phyloP scores from a whole-genome alignment of 1,140 invertebrate species.

The Ridgeia piscesae region DNA sequence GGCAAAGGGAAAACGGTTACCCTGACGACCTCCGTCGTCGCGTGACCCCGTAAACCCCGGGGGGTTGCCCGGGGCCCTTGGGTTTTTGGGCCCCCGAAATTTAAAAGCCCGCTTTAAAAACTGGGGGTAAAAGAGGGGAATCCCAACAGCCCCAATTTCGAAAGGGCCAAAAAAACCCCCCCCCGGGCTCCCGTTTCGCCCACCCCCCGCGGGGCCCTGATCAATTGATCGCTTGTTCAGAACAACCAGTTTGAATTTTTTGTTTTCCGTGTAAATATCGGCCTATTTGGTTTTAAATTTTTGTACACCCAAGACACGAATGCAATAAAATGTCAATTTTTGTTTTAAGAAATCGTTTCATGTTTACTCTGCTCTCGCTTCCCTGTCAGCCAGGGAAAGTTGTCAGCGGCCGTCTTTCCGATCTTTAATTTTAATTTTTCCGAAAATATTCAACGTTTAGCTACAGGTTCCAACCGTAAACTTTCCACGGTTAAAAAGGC shows the following conservation, averaged over 20 bases:
- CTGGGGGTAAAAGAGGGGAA: not conserved
- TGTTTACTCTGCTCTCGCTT: not conserved
- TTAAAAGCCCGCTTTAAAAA: not conserved
- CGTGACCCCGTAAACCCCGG: not conserved
- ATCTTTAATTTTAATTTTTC: too few relatives aligned
- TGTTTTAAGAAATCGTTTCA: not conserved
- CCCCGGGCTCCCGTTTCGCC: not conserved
- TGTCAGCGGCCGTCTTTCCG: too few relatives aligned
- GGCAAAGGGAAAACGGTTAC: not conserved
- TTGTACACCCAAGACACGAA: not conserved
- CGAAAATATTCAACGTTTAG: too few relatives aligned
- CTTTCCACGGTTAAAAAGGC: too few relatives aligned
- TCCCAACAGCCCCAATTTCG: not conserved
- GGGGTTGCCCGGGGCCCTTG: not conserved
- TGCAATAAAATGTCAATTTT: not conserved
- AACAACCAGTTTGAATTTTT: not conserved
- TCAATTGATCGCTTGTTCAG: slow-evolving; percentile 4
- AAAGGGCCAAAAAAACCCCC: not conserved
- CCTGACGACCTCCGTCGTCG: not conserved
- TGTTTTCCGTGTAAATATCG: not conserved
- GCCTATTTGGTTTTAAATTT: not conserved
- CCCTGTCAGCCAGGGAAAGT: too few relatives aligned
- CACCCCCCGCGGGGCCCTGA: not conserved
- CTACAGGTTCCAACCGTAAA: too few relatives aligned
- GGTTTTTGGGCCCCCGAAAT: not conserved